Evolutionary conservation across 2,888 invertebrate species (phyloP).

Genomic region (Microchrysa polita): DNA sequence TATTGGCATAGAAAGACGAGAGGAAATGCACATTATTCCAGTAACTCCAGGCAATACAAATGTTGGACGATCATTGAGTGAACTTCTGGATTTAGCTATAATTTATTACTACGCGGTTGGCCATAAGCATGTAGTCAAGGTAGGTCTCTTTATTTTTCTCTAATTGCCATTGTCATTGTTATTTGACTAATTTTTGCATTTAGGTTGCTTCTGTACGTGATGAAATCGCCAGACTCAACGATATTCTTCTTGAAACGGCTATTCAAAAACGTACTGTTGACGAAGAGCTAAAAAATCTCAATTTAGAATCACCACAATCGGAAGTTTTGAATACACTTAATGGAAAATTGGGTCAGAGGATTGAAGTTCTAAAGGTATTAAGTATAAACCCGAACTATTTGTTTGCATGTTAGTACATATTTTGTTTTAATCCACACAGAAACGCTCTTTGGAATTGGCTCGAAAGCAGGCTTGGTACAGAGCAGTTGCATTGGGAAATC

Average conservation of each 20-base stretch:
- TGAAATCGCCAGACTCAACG: constrained; percentile 62
- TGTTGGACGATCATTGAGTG: constrained; percentile 57
- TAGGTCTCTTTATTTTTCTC: constrained; percentile 39
- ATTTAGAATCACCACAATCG: constrained; percentile 57
- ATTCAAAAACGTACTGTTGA: constrained; percentile 60
- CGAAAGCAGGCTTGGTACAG: constrained; percentile 75
- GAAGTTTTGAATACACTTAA: constrained; percentile 59
- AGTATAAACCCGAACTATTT: background rate
- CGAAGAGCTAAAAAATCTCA: constrained; percentile 57
- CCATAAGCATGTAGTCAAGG: constrained; percentile 63
- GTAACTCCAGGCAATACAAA: constrained; percentile 56
- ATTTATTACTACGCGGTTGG: constrained; percentile 63
- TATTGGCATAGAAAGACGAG: constrained; percentile 21
- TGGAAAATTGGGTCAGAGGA: constrained; percentile 60
- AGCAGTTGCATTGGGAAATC: constrained; percentile 69
- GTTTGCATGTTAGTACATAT: too few relatives aligned
- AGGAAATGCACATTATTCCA: constrained; percentile 31
- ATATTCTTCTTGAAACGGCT: constrained; percentile 61
- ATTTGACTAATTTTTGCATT: constrained; percentile 10
- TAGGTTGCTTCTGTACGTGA: constrained; percentile 62
- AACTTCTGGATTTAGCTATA: constrained; percentile 60
- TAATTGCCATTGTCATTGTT: too few relatives aligned
- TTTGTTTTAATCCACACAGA: constrained; percentile 55
- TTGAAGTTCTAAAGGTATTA: constrained; percentile 62
- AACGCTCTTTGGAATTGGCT: constrained; percentile 68